Evolutionary conservation across 1,140 invertebrate genomes (phyloP).

Genomic region (Tetraneura akinire): DNA sequence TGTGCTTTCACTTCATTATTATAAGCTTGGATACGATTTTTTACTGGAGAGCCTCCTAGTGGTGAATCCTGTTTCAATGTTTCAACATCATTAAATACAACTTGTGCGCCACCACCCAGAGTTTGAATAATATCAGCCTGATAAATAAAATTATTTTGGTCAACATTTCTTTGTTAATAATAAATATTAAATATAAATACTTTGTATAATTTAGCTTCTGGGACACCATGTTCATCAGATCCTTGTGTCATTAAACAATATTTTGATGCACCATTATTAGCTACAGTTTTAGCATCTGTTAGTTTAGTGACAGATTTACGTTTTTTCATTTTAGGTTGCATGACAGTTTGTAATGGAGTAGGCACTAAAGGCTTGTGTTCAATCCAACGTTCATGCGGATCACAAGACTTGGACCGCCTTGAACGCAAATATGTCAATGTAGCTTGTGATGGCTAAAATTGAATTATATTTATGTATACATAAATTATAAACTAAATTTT

Average conservation of each 20-base stretch:
- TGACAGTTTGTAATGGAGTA: slow-evolving; percentile 77
- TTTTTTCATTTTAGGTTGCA: slow-evolving; percentile 80
- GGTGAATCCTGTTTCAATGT: slow-evolving; percentile 84
- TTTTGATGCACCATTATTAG: slow-evolving; percentile 74
- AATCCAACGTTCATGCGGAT: slow-evolving; percentile 76
- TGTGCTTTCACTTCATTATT: slow-evolving; percentile 45
- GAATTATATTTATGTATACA: not conserved
- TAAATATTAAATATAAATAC: slow-evolving; percentile 58
- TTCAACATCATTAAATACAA: slow-evolving; percentile 95
- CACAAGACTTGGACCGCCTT: slow-evolving; percentile 71
- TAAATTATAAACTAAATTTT: no score
- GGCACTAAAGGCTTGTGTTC: slow-evolving; percentile 81
- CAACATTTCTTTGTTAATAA: not conserved
- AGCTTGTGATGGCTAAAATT: slow-evolving; percentile 30
- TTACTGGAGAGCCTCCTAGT: slow-evolving; percentile 55
- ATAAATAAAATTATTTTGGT: slow-evolving; percentile 53
- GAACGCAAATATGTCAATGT: slow-evolving; percentile 23
- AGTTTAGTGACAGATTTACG: slow-evolving; percentile 83
- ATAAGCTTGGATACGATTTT: slow-evolving; percentile 49
- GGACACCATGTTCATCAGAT: slow-evolving; percentile 84
- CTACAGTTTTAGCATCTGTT: slow-evolving; percentile 70
- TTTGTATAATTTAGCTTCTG: slow-evolving; percentile 92
- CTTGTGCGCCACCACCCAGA: slow-evolving; percentile 88
- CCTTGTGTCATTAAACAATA: slow-evolving; percentile 92
- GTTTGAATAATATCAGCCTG: slow-evolving; percentile 90